Base-by-base conservation (phyloP, 2,113 vertebrate species). In the Anhinga rufa region DNA sequence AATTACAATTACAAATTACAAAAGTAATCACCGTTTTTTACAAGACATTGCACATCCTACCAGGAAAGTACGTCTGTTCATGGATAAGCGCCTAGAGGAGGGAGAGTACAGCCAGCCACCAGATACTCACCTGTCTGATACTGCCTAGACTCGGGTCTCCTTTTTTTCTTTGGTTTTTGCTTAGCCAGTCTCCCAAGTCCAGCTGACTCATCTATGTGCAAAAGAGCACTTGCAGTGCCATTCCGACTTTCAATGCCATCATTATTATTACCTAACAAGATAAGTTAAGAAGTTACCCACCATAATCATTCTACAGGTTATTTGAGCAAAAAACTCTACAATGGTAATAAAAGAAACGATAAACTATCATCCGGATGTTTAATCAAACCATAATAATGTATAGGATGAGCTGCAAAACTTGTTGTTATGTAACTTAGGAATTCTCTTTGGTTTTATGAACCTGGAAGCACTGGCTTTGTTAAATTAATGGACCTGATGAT, bases 141-240 rank as follows among this genome's bases (percentile, higher is more conserved):
- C 95, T 99, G 99, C 86, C 99, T 98, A 38, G 99, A 99, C 97
- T 99, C 99, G 18, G 98, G 98, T 81, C 99, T 98, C 96, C 99
- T 99, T 95, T 97, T 99, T 96, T 98, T 99, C 97, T 99, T 99
- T 98, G 98, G 98, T 97, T 99, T 99, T 93, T 99, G 99, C 96
- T 99, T 98, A 76, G 97, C 98, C 95, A 99, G 98, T 95, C 99
- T 99, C 86, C 99, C 98, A 12, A 99, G 98, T 21, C 98, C 98
- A 75, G 99, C 98, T 40, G 99, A 99, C 95, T 99, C 99, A 92
- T 99, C 99, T 86, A 99, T 99, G 98, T 99, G 99, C 97, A 99
- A 98, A 95, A 99, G 98, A 36, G 99, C 99, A 95, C 99, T 99
- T 82, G 99, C 99, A 71, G 99, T 99, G 91, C 99, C 99, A 78